Conservation (phyloP, 1,140 invertebrate species). For the Leptoteleia sp. region DNA sequence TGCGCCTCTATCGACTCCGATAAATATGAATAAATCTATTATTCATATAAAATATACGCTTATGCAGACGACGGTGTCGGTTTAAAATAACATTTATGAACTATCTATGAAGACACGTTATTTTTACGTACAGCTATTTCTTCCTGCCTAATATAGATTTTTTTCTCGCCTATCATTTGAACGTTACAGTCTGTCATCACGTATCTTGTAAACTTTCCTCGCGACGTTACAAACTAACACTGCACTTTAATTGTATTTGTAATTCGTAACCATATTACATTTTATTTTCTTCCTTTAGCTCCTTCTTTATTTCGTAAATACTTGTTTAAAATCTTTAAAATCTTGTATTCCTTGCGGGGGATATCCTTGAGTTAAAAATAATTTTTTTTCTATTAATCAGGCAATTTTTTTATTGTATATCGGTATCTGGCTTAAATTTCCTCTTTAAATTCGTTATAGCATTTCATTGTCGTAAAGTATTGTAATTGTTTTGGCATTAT, state of each 20-base stretch:
- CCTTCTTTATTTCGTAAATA: too few species aligned
- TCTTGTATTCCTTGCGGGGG: conserved; percentile 16
- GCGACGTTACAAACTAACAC: conserved; percentile 15
- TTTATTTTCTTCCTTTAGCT: too few species aligned
- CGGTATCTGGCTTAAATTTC: conserved; percentile 35
- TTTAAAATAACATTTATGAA: conserved; percentile 49
- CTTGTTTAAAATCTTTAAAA: too few species aligned
- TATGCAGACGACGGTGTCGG: conserved; percentile 12
- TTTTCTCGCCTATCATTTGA: conserved; percentile 15
- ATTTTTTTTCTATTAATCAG: conserved; percentile 39
- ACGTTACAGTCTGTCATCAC: conserved; percentile 20
- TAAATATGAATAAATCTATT: conserved; percentile 50
- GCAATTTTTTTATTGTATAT: conserved; percentile 53
- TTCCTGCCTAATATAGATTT: not conserved
- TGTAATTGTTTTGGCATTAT: conserved; percentile 39
- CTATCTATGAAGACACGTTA: conserved; percentile 39
- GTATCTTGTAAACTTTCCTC: conserved; percentile 21
- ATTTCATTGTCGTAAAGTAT: conserved; percentile 47
- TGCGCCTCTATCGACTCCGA: conserved; percentile 36
- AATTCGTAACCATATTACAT: conserved; percentile 28
- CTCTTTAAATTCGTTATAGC: conserved; percentile 54
- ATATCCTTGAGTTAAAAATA: conserved; percentile 36
- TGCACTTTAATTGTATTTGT: conserved; percentile 10
- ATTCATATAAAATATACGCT: conserved; percentile 50
- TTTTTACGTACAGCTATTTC: conserved; percentile 25